A percentile compares a stretch with the other conserved stretches of the same genome.
Evolutionary conservation across 37 sponge, comb jelly and placozoan species (phyloP).

Genomic region (Beroe ovata): DNA sequence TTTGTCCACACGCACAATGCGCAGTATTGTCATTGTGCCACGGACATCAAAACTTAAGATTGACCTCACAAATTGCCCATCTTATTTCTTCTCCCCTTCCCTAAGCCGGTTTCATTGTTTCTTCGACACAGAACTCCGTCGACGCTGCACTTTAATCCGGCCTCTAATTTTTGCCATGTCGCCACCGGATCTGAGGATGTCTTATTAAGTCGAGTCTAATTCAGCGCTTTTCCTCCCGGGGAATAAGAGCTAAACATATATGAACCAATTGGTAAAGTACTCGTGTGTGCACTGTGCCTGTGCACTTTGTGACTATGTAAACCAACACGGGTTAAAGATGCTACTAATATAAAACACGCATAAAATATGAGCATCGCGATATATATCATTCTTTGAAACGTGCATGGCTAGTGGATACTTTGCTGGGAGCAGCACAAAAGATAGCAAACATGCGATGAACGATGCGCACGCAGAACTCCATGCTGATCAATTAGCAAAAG

Average conservation of each 20-base stretch:
- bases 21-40: neutral
- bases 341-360: neutral
- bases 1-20: neutral
- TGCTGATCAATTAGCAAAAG: too few species aligned
- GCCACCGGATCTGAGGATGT: neutral
- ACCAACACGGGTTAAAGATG: neutral
- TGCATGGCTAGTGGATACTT: too few species aligned
- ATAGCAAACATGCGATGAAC: too few species aligned
- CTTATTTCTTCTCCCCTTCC: neutral
- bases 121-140: neutral
- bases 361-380: too few species aligned
- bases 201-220: neutral
- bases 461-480: too few species aligned
- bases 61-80: neutral
- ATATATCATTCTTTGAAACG: too few species aligned
- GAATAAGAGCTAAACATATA: neutral
- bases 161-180: neutral
- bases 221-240: neutral
- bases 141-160: neutral
- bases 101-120: neutral
- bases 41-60: neutral
- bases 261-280: neutral
- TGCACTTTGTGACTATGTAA: neutral
- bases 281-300: neutral
- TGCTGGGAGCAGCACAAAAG: too few species aligned